A percentile compares a stretch with the other conserved stretches of the same genome.
Conservation (phyloP, 1,140 invertebrate species). For the Drosophila arizonae region DNA sequence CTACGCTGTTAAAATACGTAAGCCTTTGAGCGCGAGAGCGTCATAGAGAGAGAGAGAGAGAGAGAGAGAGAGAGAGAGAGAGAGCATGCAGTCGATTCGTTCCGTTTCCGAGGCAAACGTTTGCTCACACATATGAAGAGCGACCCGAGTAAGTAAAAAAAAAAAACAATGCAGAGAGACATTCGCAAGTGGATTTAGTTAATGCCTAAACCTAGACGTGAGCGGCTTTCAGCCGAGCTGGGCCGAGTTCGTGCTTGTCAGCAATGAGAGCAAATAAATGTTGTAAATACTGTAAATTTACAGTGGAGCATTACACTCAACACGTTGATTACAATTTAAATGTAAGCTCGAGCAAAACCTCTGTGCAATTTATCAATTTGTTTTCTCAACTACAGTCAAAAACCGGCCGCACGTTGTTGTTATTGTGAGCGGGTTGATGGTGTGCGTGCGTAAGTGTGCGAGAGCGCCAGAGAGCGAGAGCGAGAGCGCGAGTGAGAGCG, state of each 20-base stretch:
- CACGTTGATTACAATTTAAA: background rate
- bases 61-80: too few species aligned
- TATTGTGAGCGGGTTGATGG: slow-evolving; percentile 25
- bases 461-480: slow-evolving; percentile 1
- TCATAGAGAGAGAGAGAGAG: too few species aligned
- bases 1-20: background rate
- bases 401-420: slow-evolving; percentile 38
- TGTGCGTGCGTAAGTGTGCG: slow-evolving; percentile 24
- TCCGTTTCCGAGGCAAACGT: background rate
- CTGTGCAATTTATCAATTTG: slow-evolving; percentile 11
- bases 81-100: background rate
- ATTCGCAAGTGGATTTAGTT: slow-evolving; percentile 26
- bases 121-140: slow-evolving; percentile 4
- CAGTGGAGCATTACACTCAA: background rate
- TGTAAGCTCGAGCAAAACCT: slow-evolving; percentile 21
- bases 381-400: slow-evolving; percentile 19
- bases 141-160: background rate
- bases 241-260: slow-evolving; percentile 3
- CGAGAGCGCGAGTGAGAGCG: background rate
- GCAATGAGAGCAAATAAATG: slow-evolving; percentile 1
- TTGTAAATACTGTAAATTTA: background rate
- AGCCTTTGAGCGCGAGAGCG: background rate
- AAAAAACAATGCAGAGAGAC: slow-evolving; percentile 11
- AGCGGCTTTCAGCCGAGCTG: slow-evolving; percentile 4
- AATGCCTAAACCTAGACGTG: slow-evolving; percentile 29